Percentiles rank a stretch among this genome's conserved stretches.
These are phyloP conservation scores for Lasius platythorax DNA, from an alignment of 2,888 invertebrate species.

Conservation along the genomic window DNA sequence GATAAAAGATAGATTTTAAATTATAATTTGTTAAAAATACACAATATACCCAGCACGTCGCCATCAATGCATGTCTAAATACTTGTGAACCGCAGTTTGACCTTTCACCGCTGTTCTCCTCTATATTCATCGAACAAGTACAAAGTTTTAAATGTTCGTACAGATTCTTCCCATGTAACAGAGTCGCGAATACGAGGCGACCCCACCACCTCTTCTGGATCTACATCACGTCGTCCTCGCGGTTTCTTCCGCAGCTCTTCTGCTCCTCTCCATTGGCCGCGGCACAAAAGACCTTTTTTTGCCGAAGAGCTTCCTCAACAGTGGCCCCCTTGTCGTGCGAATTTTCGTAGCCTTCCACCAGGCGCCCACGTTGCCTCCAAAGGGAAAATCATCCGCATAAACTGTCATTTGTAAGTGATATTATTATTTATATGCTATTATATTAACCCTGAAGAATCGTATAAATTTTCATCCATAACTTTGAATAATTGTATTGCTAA, in stretches of 20 bases:
- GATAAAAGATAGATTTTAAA: neutral
- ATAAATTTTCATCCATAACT: neutral
- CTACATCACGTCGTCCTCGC: constrained; percentile 53
- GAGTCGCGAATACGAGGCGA: constrained; percentile 12
- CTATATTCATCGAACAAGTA: neutral
- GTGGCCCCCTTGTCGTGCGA: constrained; percentile 70
- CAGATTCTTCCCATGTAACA: neutral
- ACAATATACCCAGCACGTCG: neutral
- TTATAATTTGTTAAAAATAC: neutral
- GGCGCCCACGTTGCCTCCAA: constrained; percentile 15
- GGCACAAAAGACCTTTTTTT: constrained; percentile 70
- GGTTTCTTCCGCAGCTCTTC: constrained; percentile 65
- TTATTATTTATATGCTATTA: neutral
- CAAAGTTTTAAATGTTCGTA: neutral
- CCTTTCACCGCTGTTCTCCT: neutral
- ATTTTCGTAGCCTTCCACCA: constrained; percentile 65
- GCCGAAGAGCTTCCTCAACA: constrained; percentile 62
- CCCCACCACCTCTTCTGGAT: constrained; percentile 42
- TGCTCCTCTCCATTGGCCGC: constrained; percentile 60
- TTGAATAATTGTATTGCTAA: neutral
- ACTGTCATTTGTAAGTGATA: neutral
- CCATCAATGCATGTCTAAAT: neutral
- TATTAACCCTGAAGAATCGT: neutral
- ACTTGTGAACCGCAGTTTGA: neutral
- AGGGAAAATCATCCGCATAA: constrained; percentile 4